These are phyloP conservation scores for Diabrotica undecimpunctata DNA, from an alignment of 1,140 invertebrate genomes.

Conservation along the genomic window DNA sequence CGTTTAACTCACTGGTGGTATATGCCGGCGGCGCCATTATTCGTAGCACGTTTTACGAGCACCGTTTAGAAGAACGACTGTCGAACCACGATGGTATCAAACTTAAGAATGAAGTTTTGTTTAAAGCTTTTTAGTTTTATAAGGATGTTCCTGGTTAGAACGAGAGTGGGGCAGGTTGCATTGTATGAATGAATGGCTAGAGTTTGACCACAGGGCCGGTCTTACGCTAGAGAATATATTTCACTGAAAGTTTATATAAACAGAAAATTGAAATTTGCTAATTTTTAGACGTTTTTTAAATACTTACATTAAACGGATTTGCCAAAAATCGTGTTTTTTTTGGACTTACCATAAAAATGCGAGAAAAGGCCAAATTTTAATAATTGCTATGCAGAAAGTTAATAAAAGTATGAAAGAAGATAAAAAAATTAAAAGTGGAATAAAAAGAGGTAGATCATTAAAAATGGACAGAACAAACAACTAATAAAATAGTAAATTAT, in stretches of 20 bases:
- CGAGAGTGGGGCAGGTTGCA: constrained; percentile 21
- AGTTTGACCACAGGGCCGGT: neutral
- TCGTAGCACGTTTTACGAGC: constrained; percentile 13
- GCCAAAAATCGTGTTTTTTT: no score
- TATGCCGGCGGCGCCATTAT: constrained; percentile 42
- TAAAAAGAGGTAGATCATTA: no score
- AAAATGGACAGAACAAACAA: no score
- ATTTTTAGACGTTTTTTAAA: no score
- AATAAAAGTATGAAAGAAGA: no score
- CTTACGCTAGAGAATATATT: neutral
- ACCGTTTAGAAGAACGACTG: constrained; percentile 6
- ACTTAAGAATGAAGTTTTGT: constrained; percentile 31
- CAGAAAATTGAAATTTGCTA: no score
- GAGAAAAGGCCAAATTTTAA: no score
- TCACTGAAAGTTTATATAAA: neutral
- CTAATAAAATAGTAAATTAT: no score
- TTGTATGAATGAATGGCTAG: constrained; percentile 10
- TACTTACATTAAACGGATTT: no score
- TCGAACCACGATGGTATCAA: constrained; percentile 6
- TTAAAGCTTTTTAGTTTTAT: constrained; percentile 33
- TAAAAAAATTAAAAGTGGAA: no score
- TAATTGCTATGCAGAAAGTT: no score
- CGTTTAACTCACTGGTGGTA: constrained; percentile 37
- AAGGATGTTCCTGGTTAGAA: constrained; percentile 21
- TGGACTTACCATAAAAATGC: no score